These are phyloP conservation scores for Poecilobothrus nobilitatus DNA, from an alignment of 2,888 invertebrate species.

Conservation along the genomic window DNA sequence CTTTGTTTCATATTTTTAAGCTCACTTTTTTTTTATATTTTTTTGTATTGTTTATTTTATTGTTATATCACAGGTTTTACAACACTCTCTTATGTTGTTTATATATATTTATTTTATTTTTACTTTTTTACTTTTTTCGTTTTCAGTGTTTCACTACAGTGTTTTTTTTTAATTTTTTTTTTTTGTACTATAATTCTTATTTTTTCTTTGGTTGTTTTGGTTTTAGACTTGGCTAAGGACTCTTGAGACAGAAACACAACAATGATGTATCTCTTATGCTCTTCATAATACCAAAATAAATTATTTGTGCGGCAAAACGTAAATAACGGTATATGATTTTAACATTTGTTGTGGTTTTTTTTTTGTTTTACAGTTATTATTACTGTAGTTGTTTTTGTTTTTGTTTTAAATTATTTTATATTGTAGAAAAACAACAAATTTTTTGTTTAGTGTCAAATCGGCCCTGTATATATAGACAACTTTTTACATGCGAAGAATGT, in stretches of 20 bases:
- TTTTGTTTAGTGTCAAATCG: neutral
- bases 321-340: constrained; percentile 6
- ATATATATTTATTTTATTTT: neutral
- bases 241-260: neutral
- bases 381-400: too few relatives aligned
- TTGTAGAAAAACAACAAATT: too few relatives aligned
- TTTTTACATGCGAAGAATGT: neutral
- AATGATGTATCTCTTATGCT: too few relatives aligned
- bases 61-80: constrained; percentile 1
- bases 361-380: too few relatives aligned
- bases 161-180: neutral
- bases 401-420: neutral
- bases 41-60: neutral
- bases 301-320: neutral
- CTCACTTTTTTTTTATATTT: neutral
- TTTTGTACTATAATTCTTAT: neutral
- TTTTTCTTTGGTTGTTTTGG: too few relatives aligned
- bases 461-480: neutral
- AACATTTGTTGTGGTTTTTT: neutral
- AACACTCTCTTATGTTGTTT: neutral
- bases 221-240: neutral
- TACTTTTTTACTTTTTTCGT: neutral
- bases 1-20: too few relatives aligned
- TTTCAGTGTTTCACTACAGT: neutral
- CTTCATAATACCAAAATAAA: too few relatives aligned